Conservation (phyloP, 1,140 invertebrate species). For the Drosophila sproati region DNA sequence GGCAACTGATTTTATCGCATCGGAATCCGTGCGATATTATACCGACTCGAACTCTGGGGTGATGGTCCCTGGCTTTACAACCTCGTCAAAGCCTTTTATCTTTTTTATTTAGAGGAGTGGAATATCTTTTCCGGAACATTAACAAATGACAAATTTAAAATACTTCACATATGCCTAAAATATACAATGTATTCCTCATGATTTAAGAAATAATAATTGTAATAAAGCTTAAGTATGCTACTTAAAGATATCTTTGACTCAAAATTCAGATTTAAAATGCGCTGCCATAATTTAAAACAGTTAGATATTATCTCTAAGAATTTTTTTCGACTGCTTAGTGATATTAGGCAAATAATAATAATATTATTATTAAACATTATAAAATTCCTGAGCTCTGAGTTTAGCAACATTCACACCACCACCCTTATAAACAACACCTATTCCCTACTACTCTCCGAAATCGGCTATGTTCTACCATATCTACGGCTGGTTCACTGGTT, state of each 20-base stretch:
- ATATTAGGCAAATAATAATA: neutral
- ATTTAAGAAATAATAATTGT: no score
- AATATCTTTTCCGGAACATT: no score
- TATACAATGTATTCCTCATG: no score
- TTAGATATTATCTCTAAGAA: no score
- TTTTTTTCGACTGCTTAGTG: neutral
- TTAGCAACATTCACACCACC: conserved; percentile 16
- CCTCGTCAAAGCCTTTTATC: neutral
- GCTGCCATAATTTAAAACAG: no score
- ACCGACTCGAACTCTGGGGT: neutral
- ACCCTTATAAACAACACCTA: conserved; percentile 13
- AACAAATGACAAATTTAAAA: no score
- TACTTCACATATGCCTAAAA: no score
- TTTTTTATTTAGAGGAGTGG: no score
- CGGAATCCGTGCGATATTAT: conserved; percentile 14
- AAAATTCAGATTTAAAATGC: no score
- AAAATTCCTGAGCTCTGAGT: conserved; percentile 3
- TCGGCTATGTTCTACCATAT: conserved; percentile 16
- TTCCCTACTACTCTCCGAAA: conserved; percentile 19
- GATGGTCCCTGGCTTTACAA: neutral
- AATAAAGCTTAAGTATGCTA: no score
- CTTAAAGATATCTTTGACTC: no score
- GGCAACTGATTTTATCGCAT: conserved; percentile 3
- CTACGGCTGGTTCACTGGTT: conserved; percentile 1
- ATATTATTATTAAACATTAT: neutral